Percentiles rank a stretch among this genome's conserved stretches.
Evolutionary conservation across 2,113 vertebrate species (phyloP).

Genomic region (Oryctolagus cuniculus): mOryCun1.1 NC_091451.1:31607001-31607500

Average conservation of each 20-base stretch:
- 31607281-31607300: neutral
- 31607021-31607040: neutral
- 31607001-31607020: too few relatives aligned
- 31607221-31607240: neutral
- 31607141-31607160: neutral
- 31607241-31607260: neutral
- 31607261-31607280: neutral
- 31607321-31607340: neutral
- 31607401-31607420: neutral
- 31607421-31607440: neutral
- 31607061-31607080: neutral
- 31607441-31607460: neutral
- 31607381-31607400: neutral
- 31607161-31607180: neutral
- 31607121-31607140: neutral
- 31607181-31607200: neutral
- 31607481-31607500: neutral
- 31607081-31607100: neutral
- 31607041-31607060: neutral
- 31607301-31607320: neutral
- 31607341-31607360: neutral
- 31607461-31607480: neutral
- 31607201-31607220: neutral
- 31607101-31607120: neutral
- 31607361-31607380: neutral